Evolutionary conservation across 2,113 vertebrate genomes (phyloP).

Genomic region (Acrocephalus arundinaceus): DNA sequence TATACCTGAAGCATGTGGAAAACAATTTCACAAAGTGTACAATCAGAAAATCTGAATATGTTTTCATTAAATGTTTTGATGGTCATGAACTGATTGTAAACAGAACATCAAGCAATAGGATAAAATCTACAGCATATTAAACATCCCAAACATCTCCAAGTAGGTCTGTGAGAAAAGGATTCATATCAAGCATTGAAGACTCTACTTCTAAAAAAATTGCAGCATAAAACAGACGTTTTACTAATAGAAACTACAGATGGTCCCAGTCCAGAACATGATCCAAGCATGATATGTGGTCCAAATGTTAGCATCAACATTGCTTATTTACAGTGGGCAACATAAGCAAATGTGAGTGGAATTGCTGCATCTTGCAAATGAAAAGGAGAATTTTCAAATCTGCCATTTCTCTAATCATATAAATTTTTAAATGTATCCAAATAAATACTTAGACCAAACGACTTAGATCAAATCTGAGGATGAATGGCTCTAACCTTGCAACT

Average conservation of each 20-base stretch:
- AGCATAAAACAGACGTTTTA: background rate
- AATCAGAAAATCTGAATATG: background rate
- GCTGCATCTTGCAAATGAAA: background rate
- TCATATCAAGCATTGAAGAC: background rate
- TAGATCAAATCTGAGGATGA: background rate
- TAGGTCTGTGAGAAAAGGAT: background rate
- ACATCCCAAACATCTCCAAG: background rate
- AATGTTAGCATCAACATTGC: background rate
- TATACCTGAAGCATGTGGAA: background rate
- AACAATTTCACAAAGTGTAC: background rate
- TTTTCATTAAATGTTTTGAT: conserved; percentile 10
- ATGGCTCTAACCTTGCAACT: background rate
- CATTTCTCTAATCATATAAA: background rate
- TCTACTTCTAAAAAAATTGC: background rate
- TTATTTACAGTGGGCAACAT: background rate
- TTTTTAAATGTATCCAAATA: background rate
- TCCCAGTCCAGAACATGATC: background rate
- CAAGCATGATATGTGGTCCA: background rate
- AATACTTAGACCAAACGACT: background rate
- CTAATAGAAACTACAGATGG: background rate
- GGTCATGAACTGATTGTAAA: background rate
- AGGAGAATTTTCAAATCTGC: background rate
- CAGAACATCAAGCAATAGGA: background rate
- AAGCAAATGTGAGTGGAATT: background rate
- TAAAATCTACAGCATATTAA: background rate